Conservation (phyloP, 2,113 vertebrate genomes). For the Anoura caudifer region DNA sequence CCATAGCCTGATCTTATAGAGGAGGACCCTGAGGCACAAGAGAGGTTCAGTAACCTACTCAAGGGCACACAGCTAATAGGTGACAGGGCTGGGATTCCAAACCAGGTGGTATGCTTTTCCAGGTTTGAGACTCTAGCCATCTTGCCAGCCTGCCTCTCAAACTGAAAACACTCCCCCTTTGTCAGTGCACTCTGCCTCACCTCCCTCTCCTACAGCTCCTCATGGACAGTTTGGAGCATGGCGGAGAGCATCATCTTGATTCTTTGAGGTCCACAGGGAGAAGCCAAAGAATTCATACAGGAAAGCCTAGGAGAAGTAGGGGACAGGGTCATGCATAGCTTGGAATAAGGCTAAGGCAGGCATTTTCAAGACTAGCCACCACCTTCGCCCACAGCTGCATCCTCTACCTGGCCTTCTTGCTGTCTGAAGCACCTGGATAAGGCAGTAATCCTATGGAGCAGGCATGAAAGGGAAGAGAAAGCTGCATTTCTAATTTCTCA, state of each 20-base stretch:
- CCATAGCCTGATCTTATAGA: background rate
- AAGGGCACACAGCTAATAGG: background rate
- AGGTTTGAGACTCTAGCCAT: background rate
- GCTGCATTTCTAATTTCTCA: background rate
- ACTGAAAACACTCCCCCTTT: no score
- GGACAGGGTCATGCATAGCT: background rate
- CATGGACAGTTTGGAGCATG: background rate
- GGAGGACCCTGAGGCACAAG: background rate
- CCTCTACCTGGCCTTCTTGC: no score
- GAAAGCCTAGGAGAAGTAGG: background rate
- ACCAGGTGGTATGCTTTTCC: background rate
- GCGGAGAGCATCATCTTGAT: background rate
- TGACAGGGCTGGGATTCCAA: background rate
- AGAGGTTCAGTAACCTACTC: background rate
- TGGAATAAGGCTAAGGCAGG: background rate
- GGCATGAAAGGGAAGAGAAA: no score
- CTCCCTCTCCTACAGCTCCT: slow-evolving; percentile 2
- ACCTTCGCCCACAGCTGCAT: no score
- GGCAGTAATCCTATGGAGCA: no score
- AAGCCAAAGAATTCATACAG: slow-evolving; percentile 48
- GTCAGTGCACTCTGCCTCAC: background rate
- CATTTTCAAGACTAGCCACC: no score
- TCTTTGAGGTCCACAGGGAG: background rate
- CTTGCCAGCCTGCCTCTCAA: background rate
- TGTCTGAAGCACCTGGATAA: no score